Base-by-base conservation (phyloP, 2,888 invertebrate genomes). In the Ectemnius continuus region DNA sequence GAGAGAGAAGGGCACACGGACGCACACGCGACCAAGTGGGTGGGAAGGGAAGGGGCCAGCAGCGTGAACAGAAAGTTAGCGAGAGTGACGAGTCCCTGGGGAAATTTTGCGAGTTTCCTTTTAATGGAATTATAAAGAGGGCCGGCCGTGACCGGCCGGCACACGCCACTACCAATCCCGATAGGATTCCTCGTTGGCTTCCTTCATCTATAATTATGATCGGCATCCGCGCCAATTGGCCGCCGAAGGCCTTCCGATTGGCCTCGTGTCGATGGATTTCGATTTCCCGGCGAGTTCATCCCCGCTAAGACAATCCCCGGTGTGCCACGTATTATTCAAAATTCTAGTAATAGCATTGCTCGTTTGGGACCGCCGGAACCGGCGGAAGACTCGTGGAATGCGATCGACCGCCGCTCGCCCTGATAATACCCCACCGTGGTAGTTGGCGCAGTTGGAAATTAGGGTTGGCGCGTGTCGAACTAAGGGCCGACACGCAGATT, bases 51-150 rank as follows among this genome's bases (percentile, higher is more conserved):
- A 58, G 61, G 61, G 76, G 69, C 67, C 76, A 68, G 68, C 70
- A 75, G 73, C 76, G 79, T 16, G 83, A 81, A 79, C 80, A 75
- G 82, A 84, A 83, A 84, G 84, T 84, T 81, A 74, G 80, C 75
- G 78, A 67, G 85, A 86, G 86, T 83, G 87, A 87, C 84, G 85
- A 87, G 85, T 83, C 86, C 76, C 86, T 57, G 23, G 86, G 87
- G 87, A 87, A 87, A 87, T 87, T 84, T 84, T 80, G 36, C 79
- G 85, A 87, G 86, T 86, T 87, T 87, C 80, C 86, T 80, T 80
- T 80, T 87, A 87, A 87, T 87, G 86, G 86, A 87, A 87, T 87
- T 86, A 86, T 87, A 87, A 87, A 87, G 87, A 87, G 87, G 76
- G 77, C 73, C 70, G 76, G 75, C 72, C 71, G 75, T 76, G 81